These are phyloP conservation scores for Mesochorus sp. DNA, from an alignment of 2,888 invertebrate genomes.

Conservation along the genomic window DNA sequence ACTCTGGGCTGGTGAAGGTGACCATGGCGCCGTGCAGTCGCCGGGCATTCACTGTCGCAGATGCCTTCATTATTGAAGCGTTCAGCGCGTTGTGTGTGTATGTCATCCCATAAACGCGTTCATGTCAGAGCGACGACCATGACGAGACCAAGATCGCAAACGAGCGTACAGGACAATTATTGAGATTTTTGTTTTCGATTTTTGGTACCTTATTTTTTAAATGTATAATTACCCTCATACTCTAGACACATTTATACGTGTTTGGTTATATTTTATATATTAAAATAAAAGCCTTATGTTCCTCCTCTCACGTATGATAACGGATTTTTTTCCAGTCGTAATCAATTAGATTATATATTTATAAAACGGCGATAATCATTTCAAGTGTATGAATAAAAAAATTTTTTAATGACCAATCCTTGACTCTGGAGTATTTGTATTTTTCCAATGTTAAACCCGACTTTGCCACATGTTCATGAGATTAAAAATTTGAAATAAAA, in stretches of 20 bases:
- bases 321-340: too few species aligned
- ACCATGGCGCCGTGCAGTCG: constrained; percentile 82
- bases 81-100: constrained; percentile 66
- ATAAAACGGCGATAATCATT: too few species aligned
- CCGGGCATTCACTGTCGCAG: constrained; percentile 76
- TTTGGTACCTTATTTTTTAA: constrained; percentile 15
- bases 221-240: neutral
- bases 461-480: too few species aligned
- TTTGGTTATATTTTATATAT: neutral
- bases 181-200: constrained; percentile 52
- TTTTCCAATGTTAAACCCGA: too few species aligned
- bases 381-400: too few species aligned
- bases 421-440: too few species aligned
- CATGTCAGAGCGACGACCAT: constrained; percentile 63
- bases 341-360: too few species aligned
- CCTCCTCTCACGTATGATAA: too few species aligned
- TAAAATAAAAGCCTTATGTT: too few species aligned
- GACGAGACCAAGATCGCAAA: constrained; percentile 56
- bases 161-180: constrained; percentile 64
- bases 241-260: constrained; percentile 1
- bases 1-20: constrained; percentile 85
- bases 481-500: too few species aligned
- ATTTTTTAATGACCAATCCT: too few species aligned
- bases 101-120: constrained; percentile 63
- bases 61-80: constrained; percentile 73